Evolutionary conservation across 2,888 invertebrate genomes (phyloP), one percentile per base, ranked within the genome.

Genomic region (Pheosia tremula): DNA sequence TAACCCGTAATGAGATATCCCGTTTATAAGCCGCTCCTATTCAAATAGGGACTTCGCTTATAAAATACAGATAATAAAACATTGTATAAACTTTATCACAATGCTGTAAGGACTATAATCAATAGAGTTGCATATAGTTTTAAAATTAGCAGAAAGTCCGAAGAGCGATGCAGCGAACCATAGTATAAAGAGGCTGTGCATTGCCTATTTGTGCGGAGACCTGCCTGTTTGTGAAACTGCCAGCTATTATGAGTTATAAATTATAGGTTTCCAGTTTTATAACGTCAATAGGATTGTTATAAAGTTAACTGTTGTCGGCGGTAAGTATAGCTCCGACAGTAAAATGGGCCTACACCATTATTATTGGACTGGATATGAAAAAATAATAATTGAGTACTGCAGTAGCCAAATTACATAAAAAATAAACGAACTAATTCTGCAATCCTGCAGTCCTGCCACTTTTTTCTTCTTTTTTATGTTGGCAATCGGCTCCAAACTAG

Each of bases 1-100:
- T 70, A 75, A 68, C 67, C 61, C 9, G 64, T 67, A 68, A 64
- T 68, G 64, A 64, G 59, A 66, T 59, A 68, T 64, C 59, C 71
- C 64, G 57, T 63, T 64, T 62, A 59, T 57, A 59, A 56, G 49
- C 58, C 47, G 50, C 69, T 55, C 64, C 66, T 67, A 69, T 74
- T 72, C 63, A 75, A 67, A 62, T 56, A 41, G 24, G 24, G 24
- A 24, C 24, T 57, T 64, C 73, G 63, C 68, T 68, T 56, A 62
- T 59, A 61, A 24, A 49, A 36, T 43, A 24, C 24, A 24, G 5
- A 5, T 55, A 37, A 5, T 53, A 36, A 52, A 2, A 45, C 56
- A 3, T 8, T 47, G 5, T 63, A 8, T 43, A 50, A 57, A 53
- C 65, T 56, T 56, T 68, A 63, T 56, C 6, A 3, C 0, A 4